These are phyloP conservation scores for Pseudolycoriella hygida DNA, from an alignment of 2,888 invertebrate species.

Conservation along the genomic window DNA sequence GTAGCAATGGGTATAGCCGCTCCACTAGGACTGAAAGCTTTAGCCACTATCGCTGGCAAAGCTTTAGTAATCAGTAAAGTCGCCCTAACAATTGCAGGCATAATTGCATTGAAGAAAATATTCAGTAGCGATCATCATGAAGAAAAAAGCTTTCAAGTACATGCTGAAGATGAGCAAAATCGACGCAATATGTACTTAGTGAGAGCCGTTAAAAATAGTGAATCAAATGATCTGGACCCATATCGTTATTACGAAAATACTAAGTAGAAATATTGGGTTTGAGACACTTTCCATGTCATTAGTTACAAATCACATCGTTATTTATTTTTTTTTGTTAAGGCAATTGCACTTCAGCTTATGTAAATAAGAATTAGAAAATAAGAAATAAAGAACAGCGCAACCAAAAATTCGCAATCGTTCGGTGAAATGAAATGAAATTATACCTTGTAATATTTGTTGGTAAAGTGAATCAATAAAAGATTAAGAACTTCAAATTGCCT, in stretches of 20 bases:
- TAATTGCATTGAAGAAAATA: constrained; percentile 52
- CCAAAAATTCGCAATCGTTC: too few species aligned
- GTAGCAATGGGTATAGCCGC: constrained; percentile 7
- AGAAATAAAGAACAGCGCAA: too few species aligned
- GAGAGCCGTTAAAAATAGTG: constrained; percentile 8
- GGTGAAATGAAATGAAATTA: too few species aligned
- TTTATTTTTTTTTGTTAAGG: background rate
- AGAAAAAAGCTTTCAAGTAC: constrained; percentile 6
- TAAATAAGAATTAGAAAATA: too few species aligned
- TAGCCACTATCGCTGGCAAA: constrained; percentile 15
- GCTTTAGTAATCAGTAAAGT: constrained; percentile 53
- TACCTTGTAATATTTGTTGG: too few species aligned
- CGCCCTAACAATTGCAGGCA: constrained; percentile 51
- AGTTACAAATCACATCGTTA: background rate
- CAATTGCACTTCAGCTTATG: too few species aligned
- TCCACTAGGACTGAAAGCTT: constrained; percentile 28
- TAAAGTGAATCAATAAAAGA: too few species aligned
- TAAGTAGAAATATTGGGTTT: constrained; percentile 11
- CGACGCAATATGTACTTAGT: background rate
- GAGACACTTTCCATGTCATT: too few species aligned
- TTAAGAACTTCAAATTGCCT: too few species aligned
- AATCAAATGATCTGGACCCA: constrained; percentile 10
- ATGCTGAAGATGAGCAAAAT: constrained; percentile 8
- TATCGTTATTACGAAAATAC: background rate
- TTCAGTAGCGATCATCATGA: constrained; percentile 40